phyloP scores from a whole-genome alignment of 2,797 vertebrate species.

The Thamnophis elegans region DNA sequence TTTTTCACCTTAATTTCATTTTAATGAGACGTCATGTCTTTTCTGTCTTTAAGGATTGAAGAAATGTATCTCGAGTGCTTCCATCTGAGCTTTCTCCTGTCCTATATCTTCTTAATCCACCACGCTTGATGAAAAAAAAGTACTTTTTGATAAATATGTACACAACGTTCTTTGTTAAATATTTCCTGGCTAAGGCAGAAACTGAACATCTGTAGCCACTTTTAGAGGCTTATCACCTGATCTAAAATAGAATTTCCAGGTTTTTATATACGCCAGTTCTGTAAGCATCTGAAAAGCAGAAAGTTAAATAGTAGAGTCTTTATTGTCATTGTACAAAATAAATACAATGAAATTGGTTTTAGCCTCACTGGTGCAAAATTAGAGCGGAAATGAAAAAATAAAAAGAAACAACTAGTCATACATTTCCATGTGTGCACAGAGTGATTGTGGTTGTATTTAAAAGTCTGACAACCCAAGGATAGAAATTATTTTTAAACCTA shows the following conservation, averaged over 20 bases:
- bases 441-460: too few species aligned
- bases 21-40: not conserved
- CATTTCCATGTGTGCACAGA: too few species aligned
- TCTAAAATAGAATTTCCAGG: not conserved
- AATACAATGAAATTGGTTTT: too few species aligned
- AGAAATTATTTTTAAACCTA: too few species aligned
- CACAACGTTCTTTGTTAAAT: not conserved
- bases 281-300: not conserved
- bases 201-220: not conserved
- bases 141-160: not conserved
- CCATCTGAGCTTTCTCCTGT: not conserved
- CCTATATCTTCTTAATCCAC: not conserved
- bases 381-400: too few species aligned
- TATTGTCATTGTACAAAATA: too few species aligned
- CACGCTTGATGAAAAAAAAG: not conserved
- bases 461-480: too few species aligned
- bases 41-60: not conserved
- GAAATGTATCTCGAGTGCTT: not conserved
- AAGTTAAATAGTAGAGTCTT: not conserved
- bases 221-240: not conserved
- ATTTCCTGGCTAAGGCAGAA: not conserved
- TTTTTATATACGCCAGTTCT: not conserved
- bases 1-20: not conserved
- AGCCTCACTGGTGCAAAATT: too few species aligned
- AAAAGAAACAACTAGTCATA: too few species aligned